Conservation (phyloP, 2,888 invertebrate species). For the Parthenolecanium corni region DNA sequence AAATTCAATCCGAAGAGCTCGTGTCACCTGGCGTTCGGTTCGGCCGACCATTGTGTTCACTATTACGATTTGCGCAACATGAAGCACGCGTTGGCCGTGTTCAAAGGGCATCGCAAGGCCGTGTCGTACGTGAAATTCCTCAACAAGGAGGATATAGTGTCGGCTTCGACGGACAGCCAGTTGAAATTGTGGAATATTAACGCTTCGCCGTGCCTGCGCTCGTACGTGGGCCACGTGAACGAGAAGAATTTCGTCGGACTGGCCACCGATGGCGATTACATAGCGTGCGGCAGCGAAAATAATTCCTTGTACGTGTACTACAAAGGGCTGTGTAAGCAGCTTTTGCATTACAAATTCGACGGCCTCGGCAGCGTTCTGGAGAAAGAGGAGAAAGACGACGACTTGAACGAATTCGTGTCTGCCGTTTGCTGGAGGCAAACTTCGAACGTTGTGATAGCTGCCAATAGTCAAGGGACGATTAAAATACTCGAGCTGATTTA, state of each 20-base stretch:
- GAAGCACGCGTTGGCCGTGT: conserved; percentile 65
- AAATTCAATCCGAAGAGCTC: conserved; percentile 76
- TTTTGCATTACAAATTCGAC: conserved; percentile 79
- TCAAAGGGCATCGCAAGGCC: conserved; percentile 83
- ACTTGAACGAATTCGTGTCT: conserved; percentile 84
- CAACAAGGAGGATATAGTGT: conserved; percentile 71
- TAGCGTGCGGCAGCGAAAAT: conserved; percentile 90
- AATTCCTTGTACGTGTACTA: conserved; percentile 87
- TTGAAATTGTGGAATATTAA: conserved; percentile 83
- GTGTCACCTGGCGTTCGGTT: conserved; percentile 86
- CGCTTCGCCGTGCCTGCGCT: conserved; percentile 54
- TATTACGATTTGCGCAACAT: conserved; percentile 85
- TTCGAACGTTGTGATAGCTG: conserved; percentile 76
- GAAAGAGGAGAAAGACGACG: conserved; percentile 66
- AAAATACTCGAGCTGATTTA: conserved; percentile 61
- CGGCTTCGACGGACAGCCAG: conserved; percentile 84
- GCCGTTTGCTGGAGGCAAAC: conserved; percentile 87
- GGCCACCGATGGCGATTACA: conserved; percentile 81
- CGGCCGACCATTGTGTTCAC: conserved; percentile 94
- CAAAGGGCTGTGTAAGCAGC: conserved; percentile 72
- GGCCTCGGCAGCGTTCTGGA: conserved; percentile 54
- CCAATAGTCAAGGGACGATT: conserved; percentile 87
- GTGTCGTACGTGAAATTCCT: conserved; percentile 90
- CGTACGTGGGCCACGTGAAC: conserved; percentile 83
- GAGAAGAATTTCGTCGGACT: conserved; percentile 94